Evolutionary conservation across 2,113 vertebrate species (phyloP).

Genomic region (Pungitius pungitius): DNA sequence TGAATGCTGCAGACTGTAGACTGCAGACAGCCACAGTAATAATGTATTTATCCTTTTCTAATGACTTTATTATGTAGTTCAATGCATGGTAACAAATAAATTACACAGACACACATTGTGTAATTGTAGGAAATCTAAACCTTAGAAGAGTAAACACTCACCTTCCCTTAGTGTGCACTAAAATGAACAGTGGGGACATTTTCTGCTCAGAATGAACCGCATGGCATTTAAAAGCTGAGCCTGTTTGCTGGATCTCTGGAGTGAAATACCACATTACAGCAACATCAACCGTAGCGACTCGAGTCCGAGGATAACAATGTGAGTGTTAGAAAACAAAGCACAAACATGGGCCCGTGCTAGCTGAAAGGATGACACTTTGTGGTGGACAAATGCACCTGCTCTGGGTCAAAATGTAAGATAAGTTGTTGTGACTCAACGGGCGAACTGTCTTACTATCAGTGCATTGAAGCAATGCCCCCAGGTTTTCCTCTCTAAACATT

Average conservation of each 20-base stretch:
- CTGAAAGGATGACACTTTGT: not conserved
- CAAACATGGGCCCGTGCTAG: not conserved
- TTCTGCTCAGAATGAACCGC: not conserved
- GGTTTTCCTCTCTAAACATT: slow-evolving; percentile 20
- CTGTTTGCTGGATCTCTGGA: not conserved
- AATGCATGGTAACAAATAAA: not conserved
- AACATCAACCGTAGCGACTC: not conserved
- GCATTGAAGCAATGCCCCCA: slow-evolving; percentile 29
- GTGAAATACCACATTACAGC: slow-evolving; percentile 4
- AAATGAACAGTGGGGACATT: not conserved
- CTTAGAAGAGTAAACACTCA: too few species aligned
- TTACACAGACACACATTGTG: not conserved
- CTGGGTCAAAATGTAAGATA: slow-evolving; percentile 16
- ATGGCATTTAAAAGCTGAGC: not conserved
- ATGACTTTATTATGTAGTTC: too few species aligned
- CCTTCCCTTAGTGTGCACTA: not conserved
- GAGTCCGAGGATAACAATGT: not conserved
- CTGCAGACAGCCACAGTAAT: not conserved
- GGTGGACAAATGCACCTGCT: not conserved
- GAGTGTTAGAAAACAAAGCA: not conserved
- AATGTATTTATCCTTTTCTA: not conserved
- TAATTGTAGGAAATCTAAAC: not conserved
- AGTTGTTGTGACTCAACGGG: not conserved
- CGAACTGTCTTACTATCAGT: slow-evolving; percentile 7
- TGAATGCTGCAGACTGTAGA: not conserved